Conservation (phyloP, 2,797 vertebrate genomes). For the Tiaroga cobitis region DNA sequence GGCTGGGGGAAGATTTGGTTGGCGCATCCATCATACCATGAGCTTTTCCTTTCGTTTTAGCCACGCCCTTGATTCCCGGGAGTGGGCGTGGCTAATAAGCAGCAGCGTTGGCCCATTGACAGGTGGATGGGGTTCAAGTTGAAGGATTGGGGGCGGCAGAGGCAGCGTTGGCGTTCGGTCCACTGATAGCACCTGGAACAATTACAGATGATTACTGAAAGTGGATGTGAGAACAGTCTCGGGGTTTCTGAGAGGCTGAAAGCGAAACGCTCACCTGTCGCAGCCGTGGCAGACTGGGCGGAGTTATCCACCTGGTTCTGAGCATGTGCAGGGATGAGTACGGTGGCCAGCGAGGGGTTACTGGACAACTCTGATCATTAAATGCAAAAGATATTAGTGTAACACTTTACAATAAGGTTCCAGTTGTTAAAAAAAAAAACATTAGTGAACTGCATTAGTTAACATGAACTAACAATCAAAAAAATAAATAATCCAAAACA, state of each 20-base stretch:
- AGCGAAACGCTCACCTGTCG: slow-evolving; percentile 84
- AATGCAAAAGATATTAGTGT: not conserved
- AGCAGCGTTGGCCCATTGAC: slow-evolving; percentile 80
- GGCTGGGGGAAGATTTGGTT: slow-evolving; percentile 31
- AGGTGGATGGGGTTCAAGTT: slow-evolving; percentile 82
- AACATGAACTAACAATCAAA: not conserved
- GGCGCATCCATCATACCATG: slow-evolving; percentile 49
- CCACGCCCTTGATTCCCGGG: slow-evolving; percentile 38
- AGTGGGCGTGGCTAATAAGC: slow-evolving; percentile 68
- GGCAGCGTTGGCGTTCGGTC: slow-evolving; percentile 85
- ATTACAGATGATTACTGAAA: not conserved
- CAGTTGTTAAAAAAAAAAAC: not conserved
- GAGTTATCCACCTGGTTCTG: slow-evolving; percentile 93
- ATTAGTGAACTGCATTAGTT: not conserved
- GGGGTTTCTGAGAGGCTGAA: not conserved
- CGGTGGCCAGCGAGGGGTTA: slow-evolving; percentile 96
- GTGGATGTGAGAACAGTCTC: not conserved
- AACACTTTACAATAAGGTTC: not conserved
- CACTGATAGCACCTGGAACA: slow-evolving; percentile 80
- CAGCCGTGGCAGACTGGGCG: slow-evolving; percentile 90
- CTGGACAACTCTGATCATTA: slow-evolving; percentile 88
- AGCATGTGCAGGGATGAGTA: slow-evolving; percentile 97
- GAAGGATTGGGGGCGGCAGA: slow-evolving; percentile 87
- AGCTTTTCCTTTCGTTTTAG: slow-evolving; percentile 52
- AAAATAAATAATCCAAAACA: too few species aligned